These are phyloP conservation scores for Camponotus pennsylvanicus DNA, from an alignment of 1,140 invertebrate species.

Conservation along the genomic window DNA sequence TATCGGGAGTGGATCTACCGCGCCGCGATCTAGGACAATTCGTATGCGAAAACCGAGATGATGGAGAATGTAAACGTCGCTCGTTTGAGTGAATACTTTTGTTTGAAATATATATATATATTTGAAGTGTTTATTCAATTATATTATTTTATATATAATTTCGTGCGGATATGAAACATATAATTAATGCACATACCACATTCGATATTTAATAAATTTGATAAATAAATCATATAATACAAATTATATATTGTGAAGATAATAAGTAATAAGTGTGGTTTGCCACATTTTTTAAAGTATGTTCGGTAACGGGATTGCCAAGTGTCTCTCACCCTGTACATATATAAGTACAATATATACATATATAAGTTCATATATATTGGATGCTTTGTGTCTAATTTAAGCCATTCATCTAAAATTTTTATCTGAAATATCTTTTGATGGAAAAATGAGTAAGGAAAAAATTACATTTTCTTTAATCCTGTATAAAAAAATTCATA, in stretches of 20 bases:
- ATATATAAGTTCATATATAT: constrained; percentile 1
- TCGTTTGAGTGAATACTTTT: constrained; percentile 27
- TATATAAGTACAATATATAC: constrained; percentile 26
- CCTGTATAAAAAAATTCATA: no score
- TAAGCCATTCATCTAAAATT: no score
- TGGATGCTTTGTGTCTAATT: background rate
- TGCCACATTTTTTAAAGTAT: constrained; percentile 51
- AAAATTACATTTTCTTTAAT: background rate
- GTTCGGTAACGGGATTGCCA: constrained; percentile 31
- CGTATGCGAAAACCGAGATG: constrained; percentile 82
- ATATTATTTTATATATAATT: constrained; percentile 18
- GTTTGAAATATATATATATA: constrained; percentile 5
- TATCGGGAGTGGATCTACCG: constrained; percentile 84
- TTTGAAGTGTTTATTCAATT: constrained; percentile 38
- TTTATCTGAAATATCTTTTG: background rate
- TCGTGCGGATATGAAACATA: constrained; percentile 2
- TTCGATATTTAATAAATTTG: constrained; percentile 45
- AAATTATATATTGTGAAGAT: constrained; percentile 21
- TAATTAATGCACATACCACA: background rate
- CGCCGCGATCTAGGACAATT: constrained; percentile 79
- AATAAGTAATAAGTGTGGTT: background rate
- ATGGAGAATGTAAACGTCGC: constrained; percentile 83
- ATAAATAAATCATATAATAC: constrained; percentile 28
- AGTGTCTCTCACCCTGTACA: constrained; percentile 55
- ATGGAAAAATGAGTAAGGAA: constrained; percentile 1